Evolutionary conservation across 2,888 invertebrate species (phyloP).

Genomic region (Agrochola macilenta): DNA sequence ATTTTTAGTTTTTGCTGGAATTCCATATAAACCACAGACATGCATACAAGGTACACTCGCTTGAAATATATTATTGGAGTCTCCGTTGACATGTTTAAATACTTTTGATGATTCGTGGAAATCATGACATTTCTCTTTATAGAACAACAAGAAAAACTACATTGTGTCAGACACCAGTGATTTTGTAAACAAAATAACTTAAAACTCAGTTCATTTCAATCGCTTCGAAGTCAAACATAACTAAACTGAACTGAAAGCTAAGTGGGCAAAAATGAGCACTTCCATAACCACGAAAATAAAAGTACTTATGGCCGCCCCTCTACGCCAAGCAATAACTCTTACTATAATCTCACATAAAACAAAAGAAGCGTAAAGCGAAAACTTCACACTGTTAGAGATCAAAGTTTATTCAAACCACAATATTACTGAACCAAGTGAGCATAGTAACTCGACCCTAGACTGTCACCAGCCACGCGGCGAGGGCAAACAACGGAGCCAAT

Average conservation of each 20-base stretch:
- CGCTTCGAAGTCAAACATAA: not conserved
- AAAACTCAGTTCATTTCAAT: not conserved
- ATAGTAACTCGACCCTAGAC: constrained; percentile 64
- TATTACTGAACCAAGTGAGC: constrained; percentile 53
- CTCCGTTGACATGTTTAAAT: too few relatives aligned
- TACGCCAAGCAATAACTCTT: not conserved
- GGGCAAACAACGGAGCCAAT: constrained; percentile 71
- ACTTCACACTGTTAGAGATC: constrained; percentile 43
- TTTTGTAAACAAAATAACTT: not conserved
- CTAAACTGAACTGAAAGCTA: not conserved
- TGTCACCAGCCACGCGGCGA: constrained; percentile 77
- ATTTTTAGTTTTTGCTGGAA: too few relatives aligned
- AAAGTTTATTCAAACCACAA: constrained; percentile 65
- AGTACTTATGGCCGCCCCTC: not conserved
- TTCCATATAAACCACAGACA: too few relatives aligned
- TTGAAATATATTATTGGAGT: too few relatives aligned
- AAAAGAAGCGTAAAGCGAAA: constrained; percentile 41
- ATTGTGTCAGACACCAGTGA: too few relatives aligned
- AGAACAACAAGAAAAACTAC: too few relatives aligned
- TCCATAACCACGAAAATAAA: not conserved
- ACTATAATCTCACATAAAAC: not conserved
- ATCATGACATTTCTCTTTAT: too few relatives aligned
- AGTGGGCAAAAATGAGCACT: not conserved
- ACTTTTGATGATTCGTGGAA: too few relatives aligned
- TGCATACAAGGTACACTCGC: too few relatives aligned